These are phyloP conservation scores for Poeciliopsis occidentalis DNA, from an alignment of 2,113 vertebrate genomes.

Conservation along the genomic window DNA sequence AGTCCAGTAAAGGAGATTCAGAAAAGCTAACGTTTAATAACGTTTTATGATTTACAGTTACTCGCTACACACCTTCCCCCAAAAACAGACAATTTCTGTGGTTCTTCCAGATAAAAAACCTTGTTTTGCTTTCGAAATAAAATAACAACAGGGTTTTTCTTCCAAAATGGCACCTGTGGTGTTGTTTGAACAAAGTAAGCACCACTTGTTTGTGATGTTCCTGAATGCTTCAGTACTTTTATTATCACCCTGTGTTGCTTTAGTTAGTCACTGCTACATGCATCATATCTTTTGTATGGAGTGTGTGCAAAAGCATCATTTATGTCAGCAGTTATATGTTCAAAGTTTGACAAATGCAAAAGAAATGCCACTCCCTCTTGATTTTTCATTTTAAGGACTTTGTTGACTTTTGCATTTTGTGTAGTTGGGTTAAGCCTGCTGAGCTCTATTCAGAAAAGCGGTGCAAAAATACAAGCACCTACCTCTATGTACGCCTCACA, in stretches of 20 bases:
- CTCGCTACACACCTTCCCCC: background rate
- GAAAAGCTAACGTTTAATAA: constrained; percentile 14
- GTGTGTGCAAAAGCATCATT: background rate
- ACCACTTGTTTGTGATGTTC: background rate
- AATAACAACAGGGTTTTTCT: background rate
- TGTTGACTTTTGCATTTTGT: too few species aligned
- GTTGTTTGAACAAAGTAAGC: background rate
- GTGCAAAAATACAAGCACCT: too few species aligned
- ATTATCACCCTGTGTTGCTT: background rate
- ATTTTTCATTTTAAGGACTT: too few species aligned
- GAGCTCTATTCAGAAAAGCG: too few species aligned
- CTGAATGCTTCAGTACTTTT: background rate
- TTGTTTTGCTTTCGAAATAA: background rate
- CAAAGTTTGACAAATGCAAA: background rate
- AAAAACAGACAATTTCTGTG: background rate
- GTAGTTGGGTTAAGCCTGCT: too few species aligned
- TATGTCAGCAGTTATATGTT: background rate
- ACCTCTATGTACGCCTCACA: too few species aligned
- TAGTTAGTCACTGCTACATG: too few species aligned
- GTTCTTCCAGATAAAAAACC: background rate
- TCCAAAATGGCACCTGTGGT: background rate
- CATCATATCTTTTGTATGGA: background rate
- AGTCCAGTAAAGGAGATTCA: background rate
- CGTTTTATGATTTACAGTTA: background rate
- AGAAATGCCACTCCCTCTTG: too few species aligned